Evolutionary conservation across 2,888 invertebrate species (phyloP).

Genomic region (Girardia tigrina): DNA sequence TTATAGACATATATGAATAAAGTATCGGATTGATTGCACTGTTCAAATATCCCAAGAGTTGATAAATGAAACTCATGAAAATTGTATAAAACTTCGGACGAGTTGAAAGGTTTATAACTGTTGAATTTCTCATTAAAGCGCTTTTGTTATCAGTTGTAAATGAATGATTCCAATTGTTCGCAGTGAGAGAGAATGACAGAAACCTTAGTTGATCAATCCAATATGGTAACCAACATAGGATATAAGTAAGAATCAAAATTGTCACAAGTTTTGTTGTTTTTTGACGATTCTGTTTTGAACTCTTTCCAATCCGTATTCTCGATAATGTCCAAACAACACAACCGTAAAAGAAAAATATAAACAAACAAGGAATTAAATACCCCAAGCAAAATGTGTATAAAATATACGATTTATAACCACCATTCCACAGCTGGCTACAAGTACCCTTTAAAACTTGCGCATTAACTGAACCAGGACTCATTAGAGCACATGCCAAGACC

Average conservation of each 20-base stretch:
- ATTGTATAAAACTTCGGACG: background rate
- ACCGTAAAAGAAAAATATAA: conserved; percentile 26
- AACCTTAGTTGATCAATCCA: conserved; percentile 30
- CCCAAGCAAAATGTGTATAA: conserved; percentile 30
- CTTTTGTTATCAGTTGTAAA: background rate
- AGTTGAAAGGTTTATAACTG: background rate
- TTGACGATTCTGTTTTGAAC: conserved; percentile 26
- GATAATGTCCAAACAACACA: conserved; percentile 21
- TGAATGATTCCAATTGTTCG: background rate
- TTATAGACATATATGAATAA: conserved; percentile 29
- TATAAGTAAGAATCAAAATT: conserved; percentile 20
- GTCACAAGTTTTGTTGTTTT: conserved; percentile 24
- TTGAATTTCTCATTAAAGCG: background rate
- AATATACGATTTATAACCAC: background rate
- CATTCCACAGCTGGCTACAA: conserved; percentile 15
- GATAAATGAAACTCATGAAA: background rate
- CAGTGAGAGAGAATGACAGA: background rate
- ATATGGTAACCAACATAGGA: conserved; percentile 32
- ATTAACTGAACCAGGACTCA: conserved; percentile 23
- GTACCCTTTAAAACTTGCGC: background rate
- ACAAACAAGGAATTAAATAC: conserved; percentile 24
- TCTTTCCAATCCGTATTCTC: background rate
- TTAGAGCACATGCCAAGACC: conserved; percentile 24
- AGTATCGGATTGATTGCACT: conserved; percentile 31
- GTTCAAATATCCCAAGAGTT: conserved; percentile 24